Conservation (phyloP, 1,140 invertebrate species). For the Eupristina koningsbergeri region DNA sequence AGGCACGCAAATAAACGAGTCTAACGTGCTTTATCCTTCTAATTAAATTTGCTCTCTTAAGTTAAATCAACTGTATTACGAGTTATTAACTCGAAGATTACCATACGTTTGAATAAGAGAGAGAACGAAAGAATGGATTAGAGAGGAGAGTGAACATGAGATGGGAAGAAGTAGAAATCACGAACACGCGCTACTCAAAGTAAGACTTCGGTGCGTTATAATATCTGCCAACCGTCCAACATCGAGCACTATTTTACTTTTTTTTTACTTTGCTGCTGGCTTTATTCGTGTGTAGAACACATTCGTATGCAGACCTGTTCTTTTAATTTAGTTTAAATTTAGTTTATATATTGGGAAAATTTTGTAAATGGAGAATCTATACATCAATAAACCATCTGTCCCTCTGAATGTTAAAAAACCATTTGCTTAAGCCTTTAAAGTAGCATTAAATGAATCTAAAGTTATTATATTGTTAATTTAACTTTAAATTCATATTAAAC, state of each 20-base stretch:
- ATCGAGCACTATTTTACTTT: constrained; percentile 48
- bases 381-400: too few species aligned
- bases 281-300: not conserved
- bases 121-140: not conserved
- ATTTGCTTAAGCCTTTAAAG: too few species aligned
- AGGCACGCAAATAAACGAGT: not conserved
- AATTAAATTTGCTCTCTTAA: not conserved
- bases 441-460: too few species aligned
- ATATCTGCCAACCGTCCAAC: not conserved
- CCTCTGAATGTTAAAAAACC: too few species aligned
- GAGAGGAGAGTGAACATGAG: not conserved
- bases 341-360: too few species aligned
- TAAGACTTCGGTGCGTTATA: not conserved
- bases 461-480: too few species aligned
- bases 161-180: not conserved
- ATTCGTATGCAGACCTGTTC: too few species aligned
- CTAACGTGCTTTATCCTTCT: not conserved
- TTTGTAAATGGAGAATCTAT: too few species aligned
- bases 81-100: too few species aligned
- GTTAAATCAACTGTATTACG: too few species aligned
- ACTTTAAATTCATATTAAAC: too few species aligned
- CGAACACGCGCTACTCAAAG: not conserved
- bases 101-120: not conserved
- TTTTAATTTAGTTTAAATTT: too few species aligned
- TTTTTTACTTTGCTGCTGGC: constrained; percentile 24